Conservation (phyloP, 2,888 invertebrate genomes). For the Tolmerus cingulatus region DNA sequence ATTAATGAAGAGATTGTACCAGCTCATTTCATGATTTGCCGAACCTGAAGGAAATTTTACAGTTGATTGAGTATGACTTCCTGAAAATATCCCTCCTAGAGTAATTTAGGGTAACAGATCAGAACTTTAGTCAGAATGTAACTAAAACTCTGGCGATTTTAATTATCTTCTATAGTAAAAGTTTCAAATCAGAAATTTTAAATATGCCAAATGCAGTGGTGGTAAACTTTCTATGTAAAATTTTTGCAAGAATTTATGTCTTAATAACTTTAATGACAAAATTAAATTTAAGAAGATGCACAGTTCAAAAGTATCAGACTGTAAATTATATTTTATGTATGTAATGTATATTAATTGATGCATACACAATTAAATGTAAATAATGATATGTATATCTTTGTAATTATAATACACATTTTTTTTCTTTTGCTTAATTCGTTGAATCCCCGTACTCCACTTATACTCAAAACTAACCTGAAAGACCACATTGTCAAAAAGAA, state of each 20-base stretch:
- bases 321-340: too few species aligned
- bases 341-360: too few species aligned
- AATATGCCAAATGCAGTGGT: not conserved
- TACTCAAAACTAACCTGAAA: too few species aligned
- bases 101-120: not conserved
- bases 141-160: not conserved
- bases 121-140: not conserved
- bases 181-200: not conserved
- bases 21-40: not conserved
- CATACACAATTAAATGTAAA: too few species aligned
- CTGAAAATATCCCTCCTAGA: not conserved
- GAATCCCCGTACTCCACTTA: too few species aligned
- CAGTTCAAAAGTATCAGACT: not conserved
- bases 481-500: too few species aligned
- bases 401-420: too few species aligned
- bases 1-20: not conserved
- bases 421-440: too few species aligned
- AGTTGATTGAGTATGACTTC: not conserved
- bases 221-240: too few species aligned
- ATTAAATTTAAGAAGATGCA: not conserved
- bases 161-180: not conserved
- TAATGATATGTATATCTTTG: too few species aligned
- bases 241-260: not conserved
- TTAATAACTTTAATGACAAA: not conserved
- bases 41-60: not conserved